Percentiles rank a stretch among this genome's conserved stretches.
Evolutionary conservation across 2,888 invertebrate genomes (phyloP).

Genomic region (Drosophila incognita): DNA sequence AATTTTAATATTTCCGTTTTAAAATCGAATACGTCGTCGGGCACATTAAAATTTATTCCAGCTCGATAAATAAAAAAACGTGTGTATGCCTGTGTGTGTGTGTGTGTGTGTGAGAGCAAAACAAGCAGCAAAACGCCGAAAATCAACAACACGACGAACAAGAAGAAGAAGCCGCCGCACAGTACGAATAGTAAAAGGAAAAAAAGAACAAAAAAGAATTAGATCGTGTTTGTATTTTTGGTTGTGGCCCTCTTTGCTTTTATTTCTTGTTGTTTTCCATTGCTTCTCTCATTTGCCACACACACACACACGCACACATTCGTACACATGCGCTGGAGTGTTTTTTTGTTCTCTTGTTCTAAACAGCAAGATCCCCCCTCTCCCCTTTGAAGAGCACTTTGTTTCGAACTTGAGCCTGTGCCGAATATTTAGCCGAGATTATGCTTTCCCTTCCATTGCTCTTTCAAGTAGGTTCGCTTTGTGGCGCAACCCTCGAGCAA

Average conservation of each 20-base stretch:
- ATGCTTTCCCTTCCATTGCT: slow-evolving; percentile 30
- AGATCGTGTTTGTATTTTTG: slow-evolving; percentile 62
- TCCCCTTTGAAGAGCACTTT: slow-evolving; percentile 4
- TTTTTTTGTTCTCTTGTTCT: slow-evolving; percentile 4
- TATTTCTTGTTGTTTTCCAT: slow-evolving; percentile 51
- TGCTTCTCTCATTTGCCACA: slow-evolving; percentile 30
- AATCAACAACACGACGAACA: slow-evolving; percentile 15
- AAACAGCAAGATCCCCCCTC: slow-evolving; percentile 32
- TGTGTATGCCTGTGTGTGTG: neutral
- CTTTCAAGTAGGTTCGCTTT: slow-evolving; percentile 29
- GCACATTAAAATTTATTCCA: slow-evolving; percentile 69
- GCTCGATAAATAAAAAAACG: slow-evolving; percentile 53
- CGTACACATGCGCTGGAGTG: slow-evolving; percentile 5
- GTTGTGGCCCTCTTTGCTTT: slow-evolving; percentile 43
- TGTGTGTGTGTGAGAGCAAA: slow-evolving; percentile 18
- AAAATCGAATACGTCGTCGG: slow-evolving; percentile 49
- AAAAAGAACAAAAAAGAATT: slow-evolving; percentile 40
- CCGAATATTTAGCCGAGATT: slow-evolving; percentile 41
- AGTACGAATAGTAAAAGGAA: slow-evolving; percentile 31
- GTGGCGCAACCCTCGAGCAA: slow-evolving; percentile 35
- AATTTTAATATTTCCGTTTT: slow-evolving; percentile 75
- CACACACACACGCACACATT: neutral
- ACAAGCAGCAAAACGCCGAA: slow-evolving; percentile 28
- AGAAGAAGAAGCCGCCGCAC: slow-evolving; percentile 19
- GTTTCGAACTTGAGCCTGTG: slow-evolving; percentile 37